These are phyloP conservation scores for Dendropsophus ebraccatus DNA, from an alignment of 2,113 vertebrate genomes.

Conservation along the genomic window DNA sequence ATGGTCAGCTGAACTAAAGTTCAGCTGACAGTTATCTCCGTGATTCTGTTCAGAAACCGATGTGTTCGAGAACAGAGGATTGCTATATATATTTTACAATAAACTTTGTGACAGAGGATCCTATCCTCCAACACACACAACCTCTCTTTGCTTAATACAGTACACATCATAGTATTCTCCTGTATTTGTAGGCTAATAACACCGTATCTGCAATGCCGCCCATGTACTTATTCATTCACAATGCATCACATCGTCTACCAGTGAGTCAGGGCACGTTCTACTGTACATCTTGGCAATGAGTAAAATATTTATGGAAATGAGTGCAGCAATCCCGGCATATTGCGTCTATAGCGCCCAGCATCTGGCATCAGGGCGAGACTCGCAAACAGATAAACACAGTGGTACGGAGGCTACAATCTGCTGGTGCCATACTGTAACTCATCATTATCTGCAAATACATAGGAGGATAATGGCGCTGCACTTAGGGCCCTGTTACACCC, in stretches of 20 bases:
- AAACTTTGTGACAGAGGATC: no score
- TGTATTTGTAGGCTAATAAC: constrained; percentile 32
- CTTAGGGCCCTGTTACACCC: no score
- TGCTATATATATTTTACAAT: no score
- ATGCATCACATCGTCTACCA: constrained; percentile 72
- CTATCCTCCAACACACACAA: background rate
- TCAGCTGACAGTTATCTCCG: no score
- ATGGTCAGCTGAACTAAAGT: no score
- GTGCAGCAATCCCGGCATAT: constrained; percentile 62
- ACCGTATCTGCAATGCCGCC: constrained; percentile 67
- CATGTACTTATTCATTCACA: constrained; percentile 72
- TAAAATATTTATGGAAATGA: constrained; percentile 65
- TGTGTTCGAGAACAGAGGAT: no score
- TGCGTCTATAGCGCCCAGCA: constrained; percentile 4
- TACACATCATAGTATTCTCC: background rate
- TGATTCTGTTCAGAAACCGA: no score
- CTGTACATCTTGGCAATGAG: constrained; percentile 70
- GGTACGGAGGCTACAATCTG: background rate
- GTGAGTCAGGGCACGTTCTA: constrained; percentile 66
- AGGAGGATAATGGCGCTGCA: no score
- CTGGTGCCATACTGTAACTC: background rate
- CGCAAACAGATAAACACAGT: constrained; percentile 43
- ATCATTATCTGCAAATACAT: background rate
- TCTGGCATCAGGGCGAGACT: background rate
- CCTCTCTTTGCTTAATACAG: background rate